Base-by-base conservation (phyloP, 2,888 invertebrate species). In the Eristalis tenax region DNA sequence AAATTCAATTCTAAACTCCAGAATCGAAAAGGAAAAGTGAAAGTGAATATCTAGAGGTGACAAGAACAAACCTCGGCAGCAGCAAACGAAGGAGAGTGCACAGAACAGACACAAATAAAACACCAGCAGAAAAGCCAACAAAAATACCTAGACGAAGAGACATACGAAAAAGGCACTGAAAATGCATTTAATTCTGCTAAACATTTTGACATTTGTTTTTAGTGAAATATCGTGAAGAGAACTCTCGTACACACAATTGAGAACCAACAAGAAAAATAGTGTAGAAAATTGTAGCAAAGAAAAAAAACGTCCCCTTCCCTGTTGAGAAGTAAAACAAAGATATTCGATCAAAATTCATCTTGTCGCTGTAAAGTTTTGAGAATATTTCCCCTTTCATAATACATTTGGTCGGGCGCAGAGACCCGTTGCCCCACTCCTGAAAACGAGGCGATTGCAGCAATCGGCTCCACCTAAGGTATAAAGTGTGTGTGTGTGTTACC, bases 161-260 rank as follows among this genome's bases (percentile, higher is more conserved):
- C 18, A 40, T 63, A 69, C 11, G n/a, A 71, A 70, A 75, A 70
- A 76, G 57, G n/a, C 69, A 82, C 57, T 22, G 40, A 76, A 83
- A 87, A 87, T 87, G 87, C 87, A 87, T 87, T 87, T 76, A 73
- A 64, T 87, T 87, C 71, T 87, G 57, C 59, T 76, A 69, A 87
- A 87, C 69, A 83, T 79, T 83, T 79, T 87, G 87, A 87, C 83
- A 87, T 86, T 86, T 86, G 69, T 76, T 87, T 87, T 68, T 56
- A 79, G 80, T 83, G 18, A 73, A 75, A 83, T 79, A 83, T 76
- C 83, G 79, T 83, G 76, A 87, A 87, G 32, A 78, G 59, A 65
- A 68, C 57, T 59, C 59, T 78, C 69, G 40, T 63, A 59, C 56
- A 38, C 64, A 40, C 35, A 50, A 23, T 11, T 50, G 68, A 28